Evolutionary conservation across 2,888 invertebrate species (phyloP).

Genomic region (Nemotelus nigrinus): DNA sequence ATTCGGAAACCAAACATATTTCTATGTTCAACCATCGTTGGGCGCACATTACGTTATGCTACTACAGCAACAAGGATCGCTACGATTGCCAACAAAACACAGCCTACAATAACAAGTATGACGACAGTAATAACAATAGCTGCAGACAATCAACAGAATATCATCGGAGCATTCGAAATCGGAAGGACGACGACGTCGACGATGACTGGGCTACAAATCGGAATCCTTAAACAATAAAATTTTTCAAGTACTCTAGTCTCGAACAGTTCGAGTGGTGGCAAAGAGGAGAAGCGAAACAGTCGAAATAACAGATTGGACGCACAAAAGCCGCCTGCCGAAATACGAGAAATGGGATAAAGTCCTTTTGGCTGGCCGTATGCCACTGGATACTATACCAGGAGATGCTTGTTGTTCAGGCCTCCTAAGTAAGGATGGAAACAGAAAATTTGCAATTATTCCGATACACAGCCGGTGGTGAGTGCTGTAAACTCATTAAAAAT

Average conservation of each 20-base stretch:
- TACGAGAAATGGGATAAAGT: too few species aligned
- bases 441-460: too few species aligned
- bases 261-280: too few species aligned
- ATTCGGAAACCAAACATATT: conserved; percentile 10
- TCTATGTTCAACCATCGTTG: background rate
- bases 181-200: background rate
- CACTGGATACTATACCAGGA: too few species aligned
- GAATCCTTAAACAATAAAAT: conserved; percentile 50
- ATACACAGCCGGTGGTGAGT: too few species aligned
- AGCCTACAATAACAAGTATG: background rate
- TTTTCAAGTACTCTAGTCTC: conserved; percentile 1
- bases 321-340: background rate
- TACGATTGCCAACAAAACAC: background rate
- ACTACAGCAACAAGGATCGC: conserved; percentile 15
- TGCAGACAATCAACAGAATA: conserved; percentile 34
- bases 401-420: too few species aligned
- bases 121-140: conserved; percentile 22
- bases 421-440: too few species aligned
- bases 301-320: background rate
- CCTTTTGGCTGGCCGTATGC: too few species aligned
- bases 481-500: too few species aligned
- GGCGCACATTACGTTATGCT: background rate
- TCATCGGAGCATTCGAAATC: conserved; percentile 26
- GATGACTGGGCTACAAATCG: conserved; percentile 44
- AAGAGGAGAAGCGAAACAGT: too few species aligned